Base-by-base conservation (phyloP, 2,888 invertebrate genomes). In the Coleophora flavipennella region DNA sequence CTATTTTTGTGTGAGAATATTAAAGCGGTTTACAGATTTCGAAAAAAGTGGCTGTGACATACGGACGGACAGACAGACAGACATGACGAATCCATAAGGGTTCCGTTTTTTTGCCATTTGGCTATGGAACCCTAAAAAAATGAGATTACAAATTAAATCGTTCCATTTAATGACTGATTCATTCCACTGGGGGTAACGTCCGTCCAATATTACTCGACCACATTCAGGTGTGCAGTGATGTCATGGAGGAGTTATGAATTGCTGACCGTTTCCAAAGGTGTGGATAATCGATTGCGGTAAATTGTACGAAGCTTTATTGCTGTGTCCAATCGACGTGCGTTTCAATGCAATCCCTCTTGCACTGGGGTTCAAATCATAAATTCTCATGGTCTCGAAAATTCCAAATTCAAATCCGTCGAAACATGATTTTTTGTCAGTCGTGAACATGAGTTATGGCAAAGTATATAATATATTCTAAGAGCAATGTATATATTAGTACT, bases 201-300 rank as follows among this genome's bases (percentile, higher is more conserved):
- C 32, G 13, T 20, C 20, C 20, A 20, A 20, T 20, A 20, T 20
- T 20, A 20, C 20, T 6, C 20, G 20, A 10, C 31, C 29, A 13
- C 14, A 14, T 42, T 40, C 31, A 41, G 38, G 38, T 36, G 39
- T 35, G 37, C 32, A 33, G 35, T 50, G 53, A 53, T 47, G 49
- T 49, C 53, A 53, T 45, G 45, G 35, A 40, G 34, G 41, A 50
- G 55, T 57, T 54, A 54, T 51, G 48, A 45, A 52, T 52, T 50
- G 53, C 53, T 46, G 52, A 51, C 49, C 53, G 51, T 53, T 40
- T 51, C 60, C 51, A 57, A 58, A 50, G 57, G 58, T 57, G 62
- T 59, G 36, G 45, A 57, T 55, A 74, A 74, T 75, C 64, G 64
- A 66, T 69, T 65, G 59, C 55, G 49, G 54, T 43, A 62, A 68